These are phyloP conservation scores for Isichthys henryi DNA, from an alignment of 2,113 vertebrate genomes.

Conservation along the genomic window DNA sequence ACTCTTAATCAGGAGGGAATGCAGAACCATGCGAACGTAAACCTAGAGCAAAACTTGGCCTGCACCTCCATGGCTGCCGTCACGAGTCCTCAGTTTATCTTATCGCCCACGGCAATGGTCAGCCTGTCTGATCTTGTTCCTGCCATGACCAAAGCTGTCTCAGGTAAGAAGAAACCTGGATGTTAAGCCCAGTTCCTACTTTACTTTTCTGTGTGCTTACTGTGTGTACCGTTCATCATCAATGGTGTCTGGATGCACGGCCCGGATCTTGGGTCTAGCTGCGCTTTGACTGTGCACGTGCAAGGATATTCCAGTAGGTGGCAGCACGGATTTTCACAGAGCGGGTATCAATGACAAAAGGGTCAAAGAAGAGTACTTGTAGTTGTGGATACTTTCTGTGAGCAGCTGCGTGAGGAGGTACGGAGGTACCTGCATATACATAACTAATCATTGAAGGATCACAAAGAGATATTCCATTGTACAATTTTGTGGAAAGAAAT, in stretches of 20 bases:
- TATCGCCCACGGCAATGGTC: slow-evolving; percentile 63
- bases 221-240: neutral
- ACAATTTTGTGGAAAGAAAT: neutral
- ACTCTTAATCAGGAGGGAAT: slow-evolving; percentile 69
- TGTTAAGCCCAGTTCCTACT: neutral
- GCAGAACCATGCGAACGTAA: slow-evolving; percentile 67
- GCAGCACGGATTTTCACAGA: neutral
- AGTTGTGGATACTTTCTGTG: neutral
- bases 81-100: slow-evolving; percentile 60
- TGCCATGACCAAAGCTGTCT: slow-evolving; percentile 51
- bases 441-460: too few relatives aligned
- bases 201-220: neutral
- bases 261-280: neutral
- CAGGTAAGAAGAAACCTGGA: slow-evolving; percentile 46
- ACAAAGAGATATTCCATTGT: neutral
- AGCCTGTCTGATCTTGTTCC: slow-evolving; percentile 63
- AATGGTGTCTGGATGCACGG: neutral
- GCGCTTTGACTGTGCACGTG: neutral
- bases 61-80: neutral
- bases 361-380: neutral
- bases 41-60: slow-evolving; percentile 45
- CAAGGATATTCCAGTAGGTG: neutral
- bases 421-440: too few relatives aligned
- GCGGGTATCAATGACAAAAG: neutral
- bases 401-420: too few relatives aligned